Conservation (phyloP, 2,113 vertebrate genomes). For the Menura novaehollandiae region DNA sequence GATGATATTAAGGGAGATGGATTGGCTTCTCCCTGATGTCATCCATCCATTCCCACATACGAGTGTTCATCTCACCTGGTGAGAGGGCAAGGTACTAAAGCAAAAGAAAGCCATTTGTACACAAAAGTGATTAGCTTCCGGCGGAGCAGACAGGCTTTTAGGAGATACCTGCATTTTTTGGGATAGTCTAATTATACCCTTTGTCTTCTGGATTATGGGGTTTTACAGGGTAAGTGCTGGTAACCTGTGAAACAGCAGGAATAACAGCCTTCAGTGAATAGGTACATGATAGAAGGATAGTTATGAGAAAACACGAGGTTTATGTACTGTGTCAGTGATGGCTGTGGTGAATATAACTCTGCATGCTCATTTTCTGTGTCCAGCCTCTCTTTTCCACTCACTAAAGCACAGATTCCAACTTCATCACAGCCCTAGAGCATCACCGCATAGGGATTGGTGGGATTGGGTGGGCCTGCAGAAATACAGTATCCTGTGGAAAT, state of each 20-base stretch:
- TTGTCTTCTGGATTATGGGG: background rate
- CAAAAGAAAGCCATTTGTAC: background rate
- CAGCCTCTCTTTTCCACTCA: background rate
- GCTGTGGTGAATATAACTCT: background rate
- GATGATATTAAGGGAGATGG: background rate
- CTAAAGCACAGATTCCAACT: background rate
- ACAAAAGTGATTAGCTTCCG: background rate
- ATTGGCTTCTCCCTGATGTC: background rate
- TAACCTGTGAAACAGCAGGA: background rate
- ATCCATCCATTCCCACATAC: background rate
- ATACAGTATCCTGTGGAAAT: background rate
- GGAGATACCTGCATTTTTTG: background rate
- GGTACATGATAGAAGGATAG: background rate
- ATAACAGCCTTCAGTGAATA: background rate
- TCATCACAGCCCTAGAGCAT: background rate
- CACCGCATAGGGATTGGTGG: accelerated
- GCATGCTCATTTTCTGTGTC: background rate
- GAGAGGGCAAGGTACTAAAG: background rate
- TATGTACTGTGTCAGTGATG: background rate
- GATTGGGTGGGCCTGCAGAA: background rate
- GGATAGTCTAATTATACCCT: background rate
- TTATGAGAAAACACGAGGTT: accelerated
- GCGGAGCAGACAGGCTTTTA: background rate
- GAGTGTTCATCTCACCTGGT: background rate
- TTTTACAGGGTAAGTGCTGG: background rate